A percentile compares a stretch with the other conserved stretches of the same genome.
Conservation (phyloP, 1,140 invertebrate species). For the Solenopsis invicta region DNA sequence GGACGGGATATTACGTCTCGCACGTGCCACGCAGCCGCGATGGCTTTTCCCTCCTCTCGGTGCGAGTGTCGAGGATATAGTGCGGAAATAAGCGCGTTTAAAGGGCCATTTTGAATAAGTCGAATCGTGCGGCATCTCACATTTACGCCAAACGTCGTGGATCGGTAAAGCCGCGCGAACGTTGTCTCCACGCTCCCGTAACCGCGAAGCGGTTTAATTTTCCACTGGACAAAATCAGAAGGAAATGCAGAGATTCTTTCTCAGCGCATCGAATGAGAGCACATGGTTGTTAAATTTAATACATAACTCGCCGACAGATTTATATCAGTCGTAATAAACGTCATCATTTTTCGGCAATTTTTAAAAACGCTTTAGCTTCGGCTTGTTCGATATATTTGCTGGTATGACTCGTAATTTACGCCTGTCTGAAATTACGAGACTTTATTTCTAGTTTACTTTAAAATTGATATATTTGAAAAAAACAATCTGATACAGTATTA, state of each 20-base stretch:
- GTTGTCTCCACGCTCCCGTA: not conserved
- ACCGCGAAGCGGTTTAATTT: not conserved
- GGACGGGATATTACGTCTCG: conserved; percentile 79
- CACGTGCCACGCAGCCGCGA: conserved; percentile 76
- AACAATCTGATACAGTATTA: not conserved
- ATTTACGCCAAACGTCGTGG: not conserved
- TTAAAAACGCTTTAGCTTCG: not conserved
- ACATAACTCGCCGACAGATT: not conserved
- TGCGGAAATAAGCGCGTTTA: conserved; percentile 55
- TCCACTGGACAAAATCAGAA: not conserved
- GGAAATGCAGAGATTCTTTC: not conserved
- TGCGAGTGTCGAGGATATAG: not conserved
- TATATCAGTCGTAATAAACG: not conserved
- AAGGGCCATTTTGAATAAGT: conserved; percentile 38
- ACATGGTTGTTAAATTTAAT: not conserved
- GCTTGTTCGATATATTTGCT: not conserved
- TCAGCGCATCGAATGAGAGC: not conserved
- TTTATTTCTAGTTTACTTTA: conserved; percentile 15
- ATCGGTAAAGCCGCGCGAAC: not conserved
- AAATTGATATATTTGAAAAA: not conserved
- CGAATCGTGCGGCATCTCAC: conserved; percentile 1
- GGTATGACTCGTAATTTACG: not conserved
- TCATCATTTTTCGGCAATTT: not conserved
- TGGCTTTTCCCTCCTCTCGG: conserved; percentile 23
- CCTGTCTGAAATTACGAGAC: not conserved